Evolutionary conservation across 2,888 invertebrate genomes (phyloP), one percentile per base, ranked within the genome.

Genomic region (Diloba caeruleocephala): DNA sequence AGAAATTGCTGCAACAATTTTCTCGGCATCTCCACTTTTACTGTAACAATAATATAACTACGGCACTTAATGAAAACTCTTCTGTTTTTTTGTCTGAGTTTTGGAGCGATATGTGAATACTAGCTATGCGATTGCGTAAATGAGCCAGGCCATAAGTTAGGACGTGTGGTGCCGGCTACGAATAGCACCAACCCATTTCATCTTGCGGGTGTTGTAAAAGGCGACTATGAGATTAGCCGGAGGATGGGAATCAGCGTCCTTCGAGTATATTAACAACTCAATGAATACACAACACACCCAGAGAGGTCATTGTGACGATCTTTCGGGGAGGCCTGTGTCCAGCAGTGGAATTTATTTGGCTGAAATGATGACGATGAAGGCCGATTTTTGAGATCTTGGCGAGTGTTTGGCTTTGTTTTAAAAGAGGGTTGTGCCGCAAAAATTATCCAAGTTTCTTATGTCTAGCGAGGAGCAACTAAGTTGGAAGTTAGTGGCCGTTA

Each of bases 381-480:
- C 26, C 12, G 49, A 42, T 42, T 49, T 63, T 76, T 76, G 51
- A 58, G 73, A 78, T 78, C 67, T 77, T 78, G 51, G 54, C 73
- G 72, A 62, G 68, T 68, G 61, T 57, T 69, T 66, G 66, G 55
- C 70, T 74, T 75, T 71, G 73, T 74, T 74, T 75, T 37, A 15
- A 34, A 42, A 78, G 78, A 76, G 75, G 71, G 76, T 78, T 78
- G 78, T 64, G 81, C 84, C 79, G 79, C 78, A 85, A 86, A 84
- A 87, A 88, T 85, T 85, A 87, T 79, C 76, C 64, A 87, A 84
- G 74, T 85, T 85, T 77, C 66, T 75, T 74, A 73, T 78, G 81
- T 77, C 81, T 81, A 76, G 81, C 70, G 66, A 68, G 70, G 74
- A 76, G 78, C 61, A 71, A 67, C 61, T 80, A 71, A 66, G 61